Evolutionary conservation across 2,888 invertebrate species (phyloP), one percentile per base, ranked within the genome.

Genomic region (Apeira syringaria): DNA sequence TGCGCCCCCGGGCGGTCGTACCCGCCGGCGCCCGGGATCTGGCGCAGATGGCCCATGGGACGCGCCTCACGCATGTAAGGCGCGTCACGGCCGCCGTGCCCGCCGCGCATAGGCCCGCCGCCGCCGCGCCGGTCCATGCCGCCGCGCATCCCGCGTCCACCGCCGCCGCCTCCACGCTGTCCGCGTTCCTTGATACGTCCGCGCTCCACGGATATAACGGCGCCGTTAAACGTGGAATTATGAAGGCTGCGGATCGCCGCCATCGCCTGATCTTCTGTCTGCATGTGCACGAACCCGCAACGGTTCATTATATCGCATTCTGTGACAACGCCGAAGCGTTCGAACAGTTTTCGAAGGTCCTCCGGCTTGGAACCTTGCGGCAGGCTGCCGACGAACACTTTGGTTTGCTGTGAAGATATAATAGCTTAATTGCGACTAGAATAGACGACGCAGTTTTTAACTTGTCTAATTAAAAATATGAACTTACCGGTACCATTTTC

Each of bases 281-380:
- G 94, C 94, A 97, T 94, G 81, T 98, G 97, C 33, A 98, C 96
- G 86, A 98, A 98, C 5, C 97, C 98, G 80, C 97, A 98, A 48
- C 97, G 94, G 78, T 97, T 97, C 90, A 98, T 95, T 44, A 98
- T 96, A 75, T 98, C 98, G 80, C 98, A 98, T 81, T 98, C 98
- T 9, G 95, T 95, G 3, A 98, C 98, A 40, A 92, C 92, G 29
- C 98, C 98, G 80, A 94, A 97, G 36, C 95, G 94, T 58, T 95
- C 94, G 85, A 98, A 98, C 33, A 98, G 88, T 55, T 93, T 93
- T 30, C 95, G 91, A 29, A 98, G 90, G 64, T 97, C 97, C 64
- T 96, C 94, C 39, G 94, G 93, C 65, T 95, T 94, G 56, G 96
- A 96, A 63, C 95, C 94, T 64, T 95, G 94, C 43, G 97, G 96